Evolutionary conservation across 2,888 invertebrate species (phyloP).

Genomic region (Ceramica pisi): DNA sequence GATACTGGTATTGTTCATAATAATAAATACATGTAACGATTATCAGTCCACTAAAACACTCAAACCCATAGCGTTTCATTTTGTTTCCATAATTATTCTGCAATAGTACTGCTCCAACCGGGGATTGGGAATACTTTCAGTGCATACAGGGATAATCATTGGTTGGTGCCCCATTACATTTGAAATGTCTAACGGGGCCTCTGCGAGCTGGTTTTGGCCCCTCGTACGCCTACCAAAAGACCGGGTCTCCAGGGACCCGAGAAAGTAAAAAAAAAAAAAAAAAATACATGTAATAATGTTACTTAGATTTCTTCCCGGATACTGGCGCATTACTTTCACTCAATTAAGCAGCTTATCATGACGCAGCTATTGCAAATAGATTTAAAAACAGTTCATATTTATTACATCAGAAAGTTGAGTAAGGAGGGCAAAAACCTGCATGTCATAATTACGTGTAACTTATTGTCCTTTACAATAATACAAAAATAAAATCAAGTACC

Average conservation of each 20-base stretch:
- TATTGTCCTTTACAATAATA: conserved; percentile 6
- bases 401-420: conserved; percentile 26
- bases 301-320: conserved; percentile 55
- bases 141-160: too few relatives aligned
- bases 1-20: neutral
- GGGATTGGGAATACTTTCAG: too few relatives aligned
- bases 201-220: too few relatives aligned
- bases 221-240: too few relatives aligned
- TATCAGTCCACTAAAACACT: too few relatives aligned
- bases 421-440: neutral
- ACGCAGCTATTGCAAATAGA: conserved; percentile 31
- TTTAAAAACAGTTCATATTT: conserved; percentile 27
- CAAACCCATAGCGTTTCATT: too few relatives aligned
- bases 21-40: conserved; percentile 52
- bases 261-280: too few relatives aligned
- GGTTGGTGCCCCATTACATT: too few relatives aligned
- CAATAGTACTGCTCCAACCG: too few relatives aligned
- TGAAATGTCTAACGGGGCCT: too few relatives aligned
- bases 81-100: too few relatives aligned
- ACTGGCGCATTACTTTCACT: conserved; percentile 51
- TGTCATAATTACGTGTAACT: neutral
- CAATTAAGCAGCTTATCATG: conserved; percentile 44
- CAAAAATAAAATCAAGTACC: neutral
- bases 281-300: conserved; percentile 51
- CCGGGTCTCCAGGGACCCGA: too few relatives aligned